Base-by-base conservation (phyloP, 2,113 vertebrate species). In the Oreochromis niloticus region DNA sequence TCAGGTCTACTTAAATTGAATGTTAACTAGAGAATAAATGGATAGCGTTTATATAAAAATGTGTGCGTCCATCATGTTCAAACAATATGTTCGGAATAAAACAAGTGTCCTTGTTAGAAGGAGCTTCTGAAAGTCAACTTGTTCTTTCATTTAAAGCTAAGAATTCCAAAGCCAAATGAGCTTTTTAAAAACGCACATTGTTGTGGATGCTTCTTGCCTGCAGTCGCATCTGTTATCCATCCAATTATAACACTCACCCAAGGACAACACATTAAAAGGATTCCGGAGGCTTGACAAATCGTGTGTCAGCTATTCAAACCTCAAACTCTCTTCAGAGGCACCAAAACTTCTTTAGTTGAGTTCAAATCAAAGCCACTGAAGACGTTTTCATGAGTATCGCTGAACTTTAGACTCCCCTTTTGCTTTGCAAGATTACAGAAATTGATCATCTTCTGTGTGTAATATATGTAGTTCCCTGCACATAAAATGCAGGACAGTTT, bases 191-290 rank as follows among this genome's bases (percentile, higher is more conserved):
- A 52, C 5, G 32, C 12, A 82, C 17, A 73, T 36, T 87, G 43
- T 52, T 82, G 24, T 73, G 57, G 84, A 83, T 50, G 73, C 13
- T 41, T 91, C 87, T 87, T 48, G 80, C 90, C 81, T 88, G 24
- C 13, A 84, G 90, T 86, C 61, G 80, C 75, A 90, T 93, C 83
- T 85, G 61, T 59, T 90, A 89, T 89, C 80, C 89, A 89, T 80
- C 81, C 91, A 93, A 92, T 91, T 94, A 89, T 84, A 90, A 91
- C 39, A 73, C 80, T 90, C 79, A 92, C 34, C 39, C 89, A 86
- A 91, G 92, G 93, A 95, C 78, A 92, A 88, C 83, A 88, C 87
- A 85, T 88, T 90, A 88, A 91, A 94, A 88, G 63, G 81, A 85
- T 88, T 86, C 66, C 80, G 32, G 54, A 86, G 85, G 84, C 80